These are phyloP conservation scores for Mola mola DNA, from an alignment of 2,113 vertebrate species.

Conservation along the genomic window DNA sequence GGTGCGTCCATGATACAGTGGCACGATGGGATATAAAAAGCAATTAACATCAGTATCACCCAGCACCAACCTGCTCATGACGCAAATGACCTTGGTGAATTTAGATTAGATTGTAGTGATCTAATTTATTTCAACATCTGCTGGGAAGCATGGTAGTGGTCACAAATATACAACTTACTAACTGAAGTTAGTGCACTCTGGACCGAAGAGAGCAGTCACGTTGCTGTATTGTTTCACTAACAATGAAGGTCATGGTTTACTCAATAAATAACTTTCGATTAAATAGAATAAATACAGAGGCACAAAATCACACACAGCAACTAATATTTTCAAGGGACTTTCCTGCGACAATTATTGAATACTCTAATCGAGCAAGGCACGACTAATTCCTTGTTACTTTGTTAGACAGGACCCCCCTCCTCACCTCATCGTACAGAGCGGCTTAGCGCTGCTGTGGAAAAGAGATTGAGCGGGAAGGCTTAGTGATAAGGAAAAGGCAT, in stretches of 20 bases:
- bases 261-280: slow-evolving; percentile 40
- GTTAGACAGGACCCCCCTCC: slow-evolving; percentile 3
- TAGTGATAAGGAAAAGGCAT: slow-evolving; percentile 16
- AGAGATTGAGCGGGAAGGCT: slow-evolving; percentile 4
- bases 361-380: too few species aligned
- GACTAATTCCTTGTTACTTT: slow-evolving; percentile 18
- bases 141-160: slow-evolving; percentile 6
- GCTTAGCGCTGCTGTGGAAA: too few species aligned
- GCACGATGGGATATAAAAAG: slow-evolving; percentile 35
- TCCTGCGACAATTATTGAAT: too few species aligned
- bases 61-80: slow-evolving; percentile 10
- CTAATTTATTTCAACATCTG: slow-evolving; percentile 32
- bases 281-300: slow-evolving; percentile 34
- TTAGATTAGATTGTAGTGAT: slow-evolving; percentile 39
- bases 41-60: slow-evolving; percentile 66
- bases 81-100: slow-evolving; percentile 64
- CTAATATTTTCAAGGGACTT: slow-evolving; percentile 49
- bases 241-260: slow-evolving; percentile 60
- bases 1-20: slow-evolving; percentile 34
- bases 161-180: slow-evolving; percentile 15
- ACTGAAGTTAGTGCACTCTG: slow-evolving; percentile 1
- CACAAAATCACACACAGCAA: too few species aligned
- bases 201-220: slow-evolving; percentile 8
- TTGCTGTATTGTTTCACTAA: slow-evolving; percentile 35
- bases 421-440: neutral